phyloP scores from a whole-genome alignment of 2,888 invertebrate species.

The Halictus quadricinctus region DNA sequence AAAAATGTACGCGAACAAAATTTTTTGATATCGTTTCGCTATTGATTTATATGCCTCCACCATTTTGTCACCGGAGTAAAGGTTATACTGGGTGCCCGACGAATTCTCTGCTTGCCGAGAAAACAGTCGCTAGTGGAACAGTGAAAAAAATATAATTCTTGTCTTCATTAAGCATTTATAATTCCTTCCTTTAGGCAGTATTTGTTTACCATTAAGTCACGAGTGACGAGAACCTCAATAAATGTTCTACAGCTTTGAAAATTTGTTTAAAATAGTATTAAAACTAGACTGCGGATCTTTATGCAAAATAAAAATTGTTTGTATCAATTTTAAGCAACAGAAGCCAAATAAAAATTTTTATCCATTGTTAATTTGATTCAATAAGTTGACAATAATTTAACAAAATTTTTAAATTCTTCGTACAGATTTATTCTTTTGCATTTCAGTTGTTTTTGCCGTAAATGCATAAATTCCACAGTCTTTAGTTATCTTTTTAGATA shows the following conservation, averaged over 20 bases:
- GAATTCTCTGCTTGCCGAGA: not conserved
- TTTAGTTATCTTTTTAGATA: not conserved
- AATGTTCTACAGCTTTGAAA: not conserved
- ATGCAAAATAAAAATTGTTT: not conserved
- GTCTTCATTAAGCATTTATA: too few species aligned
- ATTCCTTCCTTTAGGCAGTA: not conserved
- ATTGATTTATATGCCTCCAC: slow-evolving; percentile 26
- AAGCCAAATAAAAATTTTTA: not conserved
- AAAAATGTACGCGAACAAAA: slow-evolving; percentile 25
- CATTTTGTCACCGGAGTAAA: slow-evolving; percentile 30
- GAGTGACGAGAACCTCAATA: not conserved
- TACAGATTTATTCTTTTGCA: too few species aligned
- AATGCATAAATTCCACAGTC: not conserved
- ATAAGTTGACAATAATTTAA: not conserved
- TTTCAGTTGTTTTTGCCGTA: too few species aligned
- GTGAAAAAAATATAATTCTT: not conserved
- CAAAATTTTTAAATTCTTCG: not conserved
- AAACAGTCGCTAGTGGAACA: not conserved
- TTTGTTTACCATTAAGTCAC: not conserved
- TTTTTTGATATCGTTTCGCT: slow-evolving; percentile 32
- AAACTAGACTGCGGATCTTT: not conserved
- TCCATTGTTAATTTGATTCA: not conserved
- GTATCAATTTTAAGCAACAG: not conserved
- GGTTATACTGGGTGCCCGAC: slow-evolving; percentile 11
- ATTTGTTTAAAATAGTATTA: not conserved